phyloP scores from a whole-genome alignment of 1,140 invertebrate genomes.

The Philotrypesis tridentata region DNA sequence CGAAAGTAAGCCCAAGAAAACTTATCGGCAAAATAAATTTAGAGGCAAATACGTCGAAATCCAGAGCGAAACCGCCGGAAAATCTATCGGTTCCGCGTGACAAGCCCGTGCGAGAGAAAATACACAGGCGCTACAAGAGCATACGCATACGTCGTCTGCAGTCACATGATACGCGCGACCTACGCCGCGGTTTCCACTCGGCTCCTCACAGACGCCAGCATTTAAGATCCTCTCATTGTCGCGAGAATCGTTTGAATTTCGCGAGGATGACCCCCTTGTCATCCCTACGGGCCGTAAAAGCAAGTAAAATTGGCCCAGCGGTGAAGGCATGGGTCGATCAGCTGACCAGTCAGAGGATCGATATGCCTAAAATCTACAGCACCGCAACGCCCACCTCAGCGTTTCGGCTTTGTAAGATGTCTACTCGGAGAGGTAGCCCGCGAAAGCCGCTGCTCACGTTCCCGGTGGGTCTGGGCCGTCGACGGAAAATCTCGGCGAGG shows the following conservation, averaged over 20 bases:
- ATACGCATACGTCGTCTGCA: conserved; percentile 55
- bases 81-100: conserved; percentile 2
- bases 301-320: neutral
- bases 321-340: conserved; percentile 54
- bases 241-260: neutral
- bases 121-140: neutral
- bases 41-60: neutral
- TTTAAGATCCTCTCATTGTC: neutral
- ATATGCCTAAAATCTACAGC: conserved; percentile 48
- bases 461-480: too few species aligned
- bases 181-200: neutral
- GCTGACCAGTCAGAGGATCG: conserved; percentile 66
- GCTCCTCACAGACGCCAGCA: neutral
- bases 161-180: conserved; percentile 65
- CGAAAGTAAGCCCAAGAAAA: neutral
- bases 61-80: neutral
- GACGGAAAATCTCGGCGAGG: neutral
- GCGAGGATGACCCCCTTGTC: neutral
- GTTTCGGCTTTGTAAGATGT: conserved; percentile 16
- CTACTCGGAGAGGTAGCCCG: too few species aligned
- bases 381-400: conserved; percentile 12
- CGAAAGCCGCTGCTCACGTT: neutral
- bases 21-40: neutral
- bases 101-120: conserved; percentile 7
- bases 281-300: neutral